Evolutionary conservation across 2,113 vertebrate species (phyloP), one percentile per base, ranked within the genome.

Genomic region (Sarotherodon lohbergeri): DNA sequence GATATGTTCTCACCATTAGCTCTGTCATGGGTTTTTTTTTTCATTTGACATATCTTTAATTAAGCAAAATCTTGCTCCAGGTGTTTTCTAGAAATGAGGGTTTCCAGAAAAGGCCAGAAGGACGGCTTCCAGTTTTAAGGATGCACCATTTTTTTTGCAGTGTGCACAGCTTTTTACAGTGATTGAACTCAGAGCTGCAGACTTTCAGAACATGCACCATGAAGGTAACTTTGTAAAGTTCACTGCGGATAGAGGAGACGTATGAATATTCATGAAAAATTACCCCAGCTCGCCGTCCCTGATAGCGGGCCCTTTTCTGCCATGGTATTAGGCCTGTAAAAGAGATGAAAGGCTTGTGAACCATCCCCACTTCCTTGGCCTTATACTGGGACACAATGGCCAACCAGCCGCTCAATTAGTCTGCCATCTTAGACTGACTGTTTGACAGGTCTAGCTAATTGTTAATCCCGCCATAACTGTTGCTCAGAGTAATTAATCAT

Each of bases 401-500:
- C 95, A 96, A 98, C 97, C 97, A 97, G 96, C 96, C 96, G 89
- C 97, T 98, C 98, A 98, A 98, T 98, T 98, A 98, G 97, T 95
- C 97, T 94, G 96, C 96, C 97, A 97, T 98, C 97, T 97, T 97
- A 91, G 80, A 97, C 96, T 96, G 97, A 98, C 97, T 97, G 97
- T 97, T 97, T 98, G 97, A 98, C 97, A 97, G 97, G 96, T 96
- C 95, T 94, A 96, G 96, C 97, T 98, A 98, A 98, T 98, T 98
- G 98, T 97, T 98, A 97, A 98, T 97, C 96, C 97, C 94, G 95
- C 95, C 96, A 97, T 97, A 97, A 98, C 97, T 97, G 97, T 97
- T 97, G 96, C 97, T 97, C 96, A 92, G 96, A 96, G 97, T 97
- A 98, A 98, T 98, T 98, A 98, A 99, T 98, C 98, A 98, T 97